These are phyloP conservation scores for Paramisgurnus dabryanus DNA, from an alignment of 2,113 vertebrate species.

Conservation along the genomic window DNA sequence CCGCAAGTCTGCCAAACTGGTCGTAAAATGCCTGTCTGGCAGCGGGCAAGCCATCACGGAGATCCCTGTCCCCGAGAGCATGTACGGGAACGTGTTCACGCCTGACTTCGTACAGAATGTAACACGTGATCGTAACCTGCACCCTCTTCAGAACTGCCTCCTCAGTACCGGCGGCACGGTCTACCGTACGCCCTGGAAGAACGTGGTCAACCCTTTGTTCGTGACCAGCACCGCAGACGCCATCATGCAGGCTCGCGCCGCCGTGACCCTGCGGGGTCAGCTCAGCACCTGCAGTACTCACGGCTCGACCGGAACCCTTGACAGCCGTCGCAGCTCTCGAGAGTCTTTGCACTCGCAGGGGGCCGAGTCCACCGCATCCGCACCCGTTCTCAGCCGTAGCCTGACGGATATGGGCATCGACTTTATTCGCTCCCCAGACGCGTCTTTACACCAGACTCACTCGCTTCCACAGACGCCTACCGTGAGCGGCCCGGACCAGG, in stretches of 20 bases:
- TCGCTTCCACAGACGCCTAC: constrained; percentile 10
- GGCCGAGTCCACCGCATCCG: constrained; percentile 70
- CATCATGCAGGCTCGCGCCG: constrained; percentile 67
- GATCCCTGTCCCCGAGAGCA: constrained; percentile 76
- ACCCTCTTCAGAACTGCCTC: constrained; percentile 79
- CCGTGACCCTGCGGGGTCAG: constrained; percentile 62
- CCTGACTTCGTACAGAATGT: constrained; percentile 80
- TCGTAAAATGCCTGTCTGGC: constrained; percentile 81
- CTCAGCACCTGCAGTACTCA: constrained; percentile 68
- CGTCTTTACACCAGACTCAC: background rate
- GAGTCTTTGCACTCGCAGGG: constrained; percentile 76
- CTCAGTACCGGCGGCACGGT: constrained; percentile 76
- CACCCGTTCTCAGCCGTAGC: constrained; percentile 59
- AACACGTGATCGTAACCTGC: constrained; percentile 70
- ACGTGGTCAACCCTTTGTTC: constrained; percentile 77
- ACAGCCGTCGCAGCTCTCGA: constrained; percentile 73
- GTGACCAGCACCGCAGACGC: constrained; percentile 73
- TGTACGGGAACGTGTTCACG: constrained; percentile 81
- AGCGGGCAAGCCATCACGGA: constrained; percentile 77
- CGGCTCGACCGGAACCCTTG: constrained; percentile 74
- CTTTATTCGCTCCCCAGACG: constrained; percentile 5
- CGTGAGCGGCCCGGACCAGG: constrained; percentile 43
- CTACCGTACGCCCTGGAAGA: constrained; percentile 80
- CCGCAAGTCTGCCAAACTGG: constrained; percentile 76
- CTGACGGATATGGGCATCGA: constrained; percentile 43